Evolutionary conservation across 1,140 invertebrate genomes (phyloP), one percentile per base, ranked within the genome.

Genomic region (Pseudomyrmex gracilis): DNA sequence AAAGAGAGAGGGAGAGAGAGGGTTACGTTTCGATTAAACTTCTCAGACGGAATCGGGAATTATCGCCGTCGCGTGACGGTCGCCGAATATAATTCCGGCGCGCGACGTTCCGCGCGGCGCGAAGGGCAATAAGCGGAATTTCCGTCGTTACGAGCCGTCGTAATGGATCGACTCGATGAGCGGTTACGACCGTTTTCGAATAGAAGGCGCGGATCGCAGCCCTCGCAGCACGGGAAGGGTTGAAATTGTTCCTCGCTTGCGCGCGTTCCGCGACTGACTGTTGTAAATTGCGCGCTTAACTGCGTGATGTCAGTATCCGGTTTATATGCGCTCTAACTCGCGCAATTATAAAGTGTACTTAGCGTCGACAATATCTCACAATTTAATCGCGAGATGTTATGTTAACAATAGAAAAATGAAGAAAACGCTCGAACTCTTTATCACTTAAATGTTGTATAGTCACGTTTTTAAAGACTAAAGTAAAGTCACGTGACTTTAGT

Each of bases 11-110:
- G 24, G 76, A 70, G 76, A 80, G 76, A 70, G 76, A 80, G 66
- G 20, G 76, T 71, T n/a, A 55, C 53, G 53, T 80, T 80, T 80
- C 76, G 76, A 80, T 80, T 80, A 80, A 80, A 80, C 76, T 80
- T 80, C 76, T 80, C 76, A 80, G 76, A 80, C 76, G 66, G 76
- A 58, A 80, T 80, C 66, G 66, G 66, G 76, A 80, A 80, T 80
- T 80, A 80, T 80, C 76, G 66, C 68, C 53, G 53, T 80, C 76
- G 76, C 76, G 76, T 80, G 76, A 80, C 76, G 53, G 76, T 80
- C 66, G 76, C 53, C 43, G 76, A 10, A 55, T 47, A 80, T 80
- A 80, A 80, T 80, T 80, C 43, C 76, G 22, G 17, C 15, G 66
- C 76, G 63, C 61, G 47, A 78, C 10, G 47, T 49, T 47, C 24